Conservation (phyloP, 2,113 vertebrate species). For the Ranitomeya variabilis region DNA sequence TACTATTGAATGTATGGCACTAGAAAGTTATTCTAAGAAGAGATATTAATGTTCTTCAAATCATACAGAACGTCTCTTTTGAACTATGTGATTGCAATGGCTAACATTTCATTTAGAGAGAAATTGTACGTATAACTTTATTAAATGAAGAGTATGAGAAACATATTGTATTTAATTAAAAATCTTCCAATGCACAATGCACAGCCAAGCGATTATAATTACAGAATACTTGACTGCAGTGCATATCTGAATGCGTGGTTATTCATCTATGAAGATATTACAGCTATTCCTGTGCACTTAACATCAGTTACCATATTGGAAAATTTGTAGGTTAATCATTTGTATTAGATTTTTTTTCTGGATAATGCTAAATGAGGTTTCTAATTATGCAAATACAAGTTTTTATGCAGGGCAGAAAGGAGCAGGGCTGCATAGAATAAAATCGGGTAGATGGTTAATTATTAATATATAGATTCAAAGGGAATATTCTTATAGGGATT, state of each 20-base stretch:
- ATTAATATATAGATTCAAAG: too few relatives aligned
- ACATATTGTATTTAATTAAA: conserved; percentile 45
- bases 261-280: conserved; percentile 31
- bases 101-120: conserved; percentile 20
- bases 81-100: conserved; percentile 21
- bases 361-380: background rate
- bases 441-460: background rate
- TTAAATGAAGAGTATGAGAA: conserved; percentile 21
- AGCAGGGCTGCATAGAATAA: background rate
- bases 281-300: conserved; percentile 18
- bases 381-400: background rate
- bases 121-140: conserved; percentile 23
- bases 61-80: background rate
- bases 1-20: background rate
- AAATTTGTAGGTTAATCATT: background rate
- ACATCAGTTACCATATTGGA: background rate
- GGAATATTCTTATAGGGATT: too few relatives aligned
- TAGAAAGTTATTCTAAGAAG: background rate
- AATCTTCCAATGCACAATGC: conserved; percentile 33
- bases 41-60: background rate
- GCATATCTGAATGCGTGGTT: conserved; percentile 21
- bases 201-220: conserved; percentile 35
- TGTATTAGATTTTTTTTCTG: background rate
- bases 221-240: conserved; percentile 18
- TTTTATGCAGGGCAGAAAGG: background rate